Percentiles rank a stretch among this genome's conserved stretches.
These are phyloP conservation scores for Forpus xanthops DNA, from an alignment of 2,797 vertebrate species.

Conservation along the genomic window DNA sequence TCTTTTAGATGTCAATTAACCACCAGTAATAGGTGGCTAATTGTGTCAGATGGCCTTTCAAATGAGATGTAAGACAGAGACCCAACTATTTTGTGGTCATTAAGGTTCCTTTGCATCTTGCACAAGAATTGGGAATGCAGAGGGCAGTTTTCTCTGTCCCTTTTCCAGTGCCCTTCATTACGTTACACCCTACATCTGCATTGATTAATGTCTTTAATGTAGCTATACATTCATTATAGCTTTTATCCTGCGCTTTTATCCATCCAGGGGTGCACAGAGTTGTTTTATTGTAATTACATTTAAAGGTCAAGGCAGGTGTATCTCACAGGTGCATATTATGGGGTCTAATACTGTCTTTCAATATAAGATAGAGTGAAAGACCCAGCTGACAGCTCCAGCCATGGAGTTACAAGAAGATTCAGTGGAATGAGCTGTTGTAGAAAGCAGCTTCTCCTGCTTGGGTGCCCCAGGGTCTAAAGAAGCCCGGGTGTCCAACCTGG, in stretches of 20 bases:
- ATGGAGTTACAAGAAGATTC: not conserved
- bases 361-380: not conserved
- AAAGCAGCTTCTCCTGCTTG: not conserved
- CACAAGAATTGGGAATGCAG: not conserved
- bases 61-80: conserved; percentile 22
- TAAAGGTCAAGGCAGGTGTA: not conserved
- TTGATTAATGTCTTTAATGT: not conserved
- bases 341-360: not conserved
- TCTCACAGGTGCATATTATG: not conserved
- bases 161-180: not conserved
- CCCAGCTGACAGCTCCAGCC: not conserved
- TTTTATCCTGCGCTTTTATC: not conserved
- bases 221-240: not conserved
- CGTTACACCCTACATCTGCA: not conserved
- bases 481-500: not conserved
- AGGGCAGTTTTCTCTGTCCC: not conserved
- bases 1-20: conserved; percentile 60
- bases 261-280: not conserved
- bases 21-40: conserved; percentile 42
- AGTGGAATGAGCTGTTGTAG: not conserved
- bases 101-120: not conserved
- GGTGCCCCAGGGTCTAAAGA: not conserved
- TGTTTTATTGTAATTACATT: not conserved
- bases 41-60: conserved; percentile 42
- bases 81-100: not conserved